phyloP scores from a whole-genome alignment of 2,797 vertebrate species.

The Coendou prehensilis region DNA sequence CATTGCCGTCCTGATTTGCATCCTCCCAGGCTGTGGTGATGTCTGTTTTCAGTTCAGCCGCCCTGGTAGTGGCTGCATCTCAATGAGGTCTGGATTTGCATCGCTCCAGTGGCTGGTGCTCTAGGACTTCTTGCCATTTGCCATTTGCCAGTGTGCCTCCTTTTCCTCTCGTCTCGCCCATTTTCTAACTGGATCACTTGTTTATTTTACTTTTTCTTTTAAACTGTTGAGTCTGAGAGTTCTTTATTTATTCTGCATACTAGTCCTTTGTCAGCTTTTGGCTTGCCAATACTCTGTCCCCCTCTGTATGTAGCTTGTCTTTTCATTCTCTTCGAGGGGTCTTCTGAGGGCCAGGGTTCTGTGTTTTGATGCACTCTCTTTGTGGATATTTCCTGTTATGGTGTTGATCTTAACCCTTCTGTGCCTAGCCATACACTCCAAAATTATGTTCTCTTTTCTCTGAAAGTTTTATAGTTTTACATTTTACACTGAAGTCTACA shows the following conservation, averaged over 20 bases:
- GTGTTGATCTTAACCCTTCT: background rate
- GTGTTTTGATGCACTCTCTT: conserved; percentile 26
- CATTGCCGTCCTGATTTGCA: background rate
- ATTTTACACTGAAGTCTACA: background rate
- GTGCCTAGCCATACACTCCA: background rate
- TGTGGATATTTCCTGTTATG: conserved; percentile 47
- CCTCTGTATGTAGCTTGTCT: background rate
- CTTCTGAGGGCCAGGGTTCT: background rate
- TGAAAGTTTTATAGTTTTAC: background rate
- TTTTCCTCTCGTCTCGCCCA: conserved; percentile 3
- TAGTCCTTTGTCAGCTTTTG: background rate
- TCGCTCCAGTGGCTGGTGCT: background rate
- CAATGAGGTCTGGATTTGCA: background rate
- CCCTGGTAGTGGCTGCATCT: background rate
- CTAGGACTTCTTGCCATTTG: background rate
- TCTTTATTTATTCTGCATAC: background rate
- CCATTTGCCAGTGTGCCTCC: background rate
- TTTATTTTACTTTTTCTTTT: conserved; percentile 11
- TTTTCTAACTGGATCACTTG: conserved; percentile 46
- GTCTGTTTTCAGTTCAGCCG: background rate
- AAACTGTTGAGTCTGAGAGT: background rate
- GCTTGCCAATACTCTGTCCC: background rate
- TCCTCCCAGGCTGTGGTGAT: background rate
- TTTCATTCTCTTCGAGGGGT: background rate
- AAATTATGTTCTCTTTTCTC: background rate